These are phyloP conservation scores for Poeciliopsis gracilis DNA, from an alignment of 2,797 vertebrate species.

Conservation along the genomic window DNA sequence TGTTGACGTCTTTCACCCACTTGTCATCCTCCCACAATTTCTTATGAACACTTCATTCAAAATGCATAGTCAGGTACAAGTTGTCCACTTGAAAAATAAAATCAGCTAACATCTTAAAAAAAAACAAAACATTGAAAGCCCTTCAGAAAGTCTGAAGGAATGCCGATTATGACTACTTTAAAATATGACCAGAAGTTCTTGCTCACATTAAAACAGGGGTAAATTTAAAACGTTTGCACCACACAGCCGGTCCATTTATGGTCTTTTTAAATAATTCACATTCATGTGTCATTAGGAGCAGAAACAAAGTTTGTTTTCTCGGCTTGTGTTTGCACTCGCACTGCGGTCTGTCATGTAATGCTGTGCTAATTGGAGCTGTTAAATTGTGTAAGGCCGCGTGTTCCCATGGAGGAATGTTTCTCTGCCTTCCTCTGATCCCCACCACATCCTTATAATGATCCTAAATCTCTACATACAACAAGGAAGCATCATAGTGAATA, in stretches of 20 bases:
- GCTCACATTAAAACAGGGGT: not conserved
- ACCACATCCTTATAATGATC: not conserved
- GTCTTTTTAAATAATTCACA: constrained; percentile 10
- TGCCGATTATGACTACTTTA: not conserved
- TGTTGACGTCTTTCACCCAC: not conserved
- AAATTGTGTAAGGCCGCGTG: constrained; percentile 37
- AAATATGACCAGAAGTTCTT: not conserved
- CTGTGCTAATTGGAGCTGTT: constrained; percentile 27
- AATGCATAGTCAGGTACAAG: not conserved
- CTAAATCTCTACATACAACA: not conserved
- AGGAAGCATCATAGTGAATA: not conserved
- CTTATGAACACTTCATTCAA: not conserved
- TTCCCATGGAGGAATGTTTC: not conserved
- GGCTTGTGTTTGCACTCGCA: constrained; percentile 3
- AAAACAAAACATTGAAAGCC: not conserved
- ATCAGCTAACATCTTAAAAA: not conserved
- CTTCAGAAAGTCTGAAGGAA: constrained; percentile 3
- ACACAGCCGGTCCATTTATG: not conserved
- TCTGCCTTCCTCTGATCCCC: constrained; percentile 6
- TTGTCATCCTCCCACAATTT: not conserved
- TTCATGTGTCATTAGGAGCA: constrained; percentile 1
- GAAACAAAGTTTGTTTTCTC: not conserved
- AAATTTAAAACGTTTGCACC: no score
- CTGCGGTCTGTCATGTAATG: constrained; percentile 7
- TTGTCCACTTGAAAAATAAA: not conserved